These are phyloP conservation scores for Hucho hucho DNA, from an alignment of 2,113 vertebrate species.

Conservation along the genomic window DNA sequence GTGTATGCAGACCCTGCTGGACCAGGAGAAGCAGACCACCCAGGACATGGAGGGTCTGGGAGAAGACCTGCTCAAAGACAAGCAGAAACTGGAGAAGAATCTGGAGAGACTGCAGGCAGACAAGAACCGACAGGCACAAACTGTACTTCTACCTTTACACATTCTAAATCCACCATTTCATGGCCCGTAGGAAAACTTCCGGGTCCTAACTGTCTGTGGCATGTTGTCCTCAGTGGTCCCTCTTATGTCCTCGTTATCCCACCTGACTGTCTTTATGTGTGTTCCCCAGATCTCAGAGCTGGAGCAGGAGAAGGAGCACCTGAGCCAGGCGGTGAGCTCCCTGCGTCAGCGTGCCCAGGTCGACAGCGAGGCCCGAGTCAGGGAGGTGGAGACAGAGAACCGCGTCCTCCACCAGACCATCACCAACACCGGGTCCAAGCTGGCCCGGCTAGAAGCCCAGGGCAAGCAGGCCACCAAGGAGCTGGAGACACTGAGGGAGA, in stretches of 20 bases:
- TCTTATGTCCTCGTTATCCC: not conserved
- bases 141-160: no score
- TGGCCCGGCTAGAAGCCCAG: constrained; percentile 83
- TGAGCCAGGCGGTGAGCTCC: constrained; percentile 80
- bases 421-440: constrained; percentile 74
- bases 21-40: constrained; percentile 90
- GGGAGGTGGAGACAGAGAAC: constrained; percentile 88
- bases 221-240: not conserved
- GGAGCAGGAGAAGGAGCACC: constrained; percentile 87
- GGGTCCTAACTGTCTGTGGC: not conserved
- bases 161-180: no score
- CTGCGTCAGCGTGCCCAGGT: constrained; percentile 85
- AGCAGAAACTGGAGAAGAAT: constrained; percentile 78
- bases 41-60: constrained; percentile 89
- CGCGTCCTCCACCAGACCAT: constrained; percentile 82
- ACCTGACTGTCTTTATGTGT: not conserved
- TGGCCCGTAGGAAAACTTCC: no score
- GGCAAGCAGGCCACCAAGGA: constrained; percentile 80
- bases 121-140: not conserved
- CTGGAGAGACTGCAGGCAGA: constrained; percentile 75
- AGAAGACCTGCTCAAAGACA: constrained; percentile 89
- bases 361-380: constrained; percentile 76
- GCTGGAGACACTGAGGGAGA: constrained; percentile 77
- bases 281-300: constrained; percentile 84
- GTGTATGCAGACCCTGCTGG: constrained; percentile 83